These are phyloP conservation scores for Ondatra zibethicus DNA, from an alignment of 2,113 vertebrate genomes.

Conservation along the genomic window DNA sequence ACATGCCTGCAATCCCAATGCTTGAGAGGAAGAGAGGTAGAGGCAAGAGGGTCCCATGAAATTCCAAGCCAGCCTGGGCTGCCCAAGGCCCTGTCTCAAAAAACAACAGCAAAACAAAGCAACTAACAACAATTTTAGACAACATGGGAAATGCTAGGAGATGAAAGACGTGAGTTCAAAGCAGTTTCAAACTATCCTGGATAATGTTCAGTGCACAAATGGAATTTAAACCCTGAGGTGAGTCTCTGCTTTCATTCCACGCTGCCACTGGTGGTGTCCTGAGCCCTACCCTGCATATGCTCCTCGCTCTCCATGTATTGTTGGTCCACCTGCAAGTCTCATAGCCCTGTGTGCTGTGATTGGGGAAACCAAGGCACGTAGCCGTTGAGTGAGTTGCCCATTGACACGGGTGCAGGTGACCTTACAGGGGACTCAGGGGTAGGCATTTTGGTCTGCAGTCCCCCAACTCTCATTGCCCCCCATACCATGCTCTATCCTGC, in stretches of 20 bases:
- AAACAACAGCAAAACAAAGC: neutral
- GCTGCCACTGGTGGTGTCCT: neutral
- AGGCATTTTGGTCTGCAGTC: fast-evolving
- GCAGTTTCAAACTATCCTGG: neutral
- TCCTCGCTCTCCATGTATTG: neutral
- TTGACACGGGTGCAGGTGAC: neutral
- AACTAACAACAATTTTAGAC: neutral
- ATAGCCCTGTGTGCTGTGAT: neutral
- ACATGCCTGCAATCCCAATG: neutral
- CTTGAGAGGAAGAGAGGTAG: neutral
- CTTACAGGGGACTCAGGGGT: neutral
- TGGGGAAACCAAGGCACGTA: neutral
- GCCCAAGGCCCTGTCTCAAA: neutral
- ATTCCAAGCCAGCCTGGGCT: neutral
- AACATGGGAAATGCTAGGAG: neutral
- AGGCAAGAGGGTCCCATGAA: neutral
- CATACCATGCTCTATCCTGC: neutral
- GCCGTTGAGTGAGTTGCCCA: neutral
- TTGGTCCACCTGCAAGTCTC: neutral
- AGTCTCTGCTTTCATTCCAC: neutral
- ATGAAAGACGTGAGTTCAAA: neutral
- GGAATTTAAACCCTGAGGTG: neutral
- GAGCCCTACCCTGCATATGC: neutral
- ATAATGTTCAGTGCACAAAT: neutral
- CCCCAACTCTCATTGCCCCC: neutral